Base-by-base conservation (phyloP, 2,797 vertebrate species). In the Distichodus sexfasciatus region DNA sequence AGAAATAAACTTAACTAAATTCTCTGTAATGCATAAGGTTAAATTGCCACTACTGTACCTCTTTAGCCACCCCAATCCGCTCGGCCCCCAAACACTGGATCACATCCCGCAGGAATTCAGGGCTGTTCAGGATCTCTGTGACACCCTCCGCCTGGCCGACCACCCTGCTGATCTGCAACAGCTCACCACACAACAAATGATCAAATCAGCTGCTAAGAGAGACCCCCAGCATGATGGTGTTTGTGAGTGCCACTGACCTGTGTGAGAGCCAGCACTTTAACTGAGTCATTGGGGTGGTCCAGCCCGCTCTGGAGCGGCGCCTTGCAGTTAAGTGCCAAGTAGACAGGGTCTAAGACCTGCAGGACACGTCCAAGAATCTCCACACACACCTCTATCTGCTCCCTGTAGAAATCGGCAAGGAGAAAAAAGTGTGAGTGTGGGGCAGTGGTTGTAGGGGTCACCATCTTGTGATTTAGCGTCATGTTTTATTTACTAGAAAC, bases 61-160 rank as follows among this genome's bases (percentile, higher is more conserved):
- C 90, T 83, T 96, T 96, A 9, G 95, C 94, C 76, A 98, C 93
- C 2, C 93, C 86, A 19, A 98, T 90, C 69, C 92, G 94, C 72
- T 98, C 96, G 7, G 80, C 91, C 28, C 84, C 85, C 4, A 98
- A 92, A 83, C 94, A 94, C 36, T 84, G 85, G 57, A 99, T 92
- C 14, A 96, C 85, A 0, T 90, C 90, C 57, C 36, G 82, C 9
- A 98, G 72, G 6, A 98, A 76, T 24, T 92, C 91, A 0, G 86
- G 79, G 61, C 89, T 92, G 83, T 86, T 93, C 47, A 95, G 84
- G 68, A 98, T 85, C 83, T 94, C 89, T 5, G 84, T 84, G 26
- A 92, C 40, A 12, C 94, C 93, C 1, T 90, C 91, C 0, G 89
- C 76, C 68, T 94, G 85, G 73, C 90, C 92, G 60, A 94, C 87